phyloP scores from a whole-genome alignment of 2,797 vertebrate genomes.

The Lutra lutra region DNA sequence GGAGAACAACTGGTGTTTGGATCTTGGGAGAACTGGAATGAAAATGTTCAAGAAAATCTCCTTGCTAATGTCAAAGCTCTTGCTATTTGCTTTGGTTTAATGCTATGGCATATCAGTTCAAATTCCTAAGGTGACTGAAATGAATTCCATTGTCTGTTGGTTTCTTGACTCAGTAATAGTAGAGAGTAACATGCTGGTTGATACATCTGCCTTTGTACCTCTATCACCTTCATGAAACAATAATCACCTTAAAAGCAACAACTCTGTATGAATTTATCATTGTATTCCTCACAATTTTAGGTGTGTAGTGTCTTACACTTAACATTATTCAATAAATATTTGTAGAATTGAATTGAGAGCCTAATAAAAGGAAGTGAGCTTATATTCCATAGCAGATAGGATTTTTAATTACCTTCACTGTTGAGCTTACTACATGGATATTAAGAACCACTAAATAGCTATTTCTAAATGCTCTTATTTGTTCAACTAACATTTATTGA shows the following conservation, averaged over 20 bases:
- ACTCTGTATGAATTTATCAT: slow-evolving; percentile 21
- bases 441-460: not conserved
- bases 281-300: slow-evolving; percentile 27
- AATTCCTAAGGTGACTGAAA: slow-evolving; percentile 41
- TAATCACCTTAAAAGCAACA: not conserved
- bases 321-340: slow-evolving; percentile 47
- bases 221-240: not conserved
- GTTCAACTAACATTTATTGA: slow-evolving; percentile 32
- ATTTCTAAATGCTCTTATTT: slow-evolving; percentile 57
- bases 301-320: not conserved
- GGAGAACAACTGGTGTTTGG: not conserved
- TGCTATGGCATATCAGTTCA: not conserved
- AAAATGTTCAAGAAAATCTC: slow-evolving; percentile 2
- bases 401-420: slow-evolving; percentile 60
- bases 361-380: slow-evolving; percentile 44
- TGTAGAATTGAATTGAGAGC: slow-evolving; percentile 31
- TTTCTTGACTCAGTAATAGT: slow-evolving; percentile 16
- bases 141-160: not conserved
- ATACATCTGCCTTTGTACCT: not conserved
- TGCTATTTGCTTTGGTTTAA: not conserved
- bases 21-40: slow-evolving; percentile 5
- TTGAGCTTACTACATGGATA: slow-evolving; percentile 13
- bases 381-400: not conserved
- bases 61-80: not conserved
- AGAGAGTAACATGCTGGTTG: not conserved